Evolutionary conservation across 1,140 invertebrate species (phyloP).

Genomic region (Drosophila truncata): DNA sequence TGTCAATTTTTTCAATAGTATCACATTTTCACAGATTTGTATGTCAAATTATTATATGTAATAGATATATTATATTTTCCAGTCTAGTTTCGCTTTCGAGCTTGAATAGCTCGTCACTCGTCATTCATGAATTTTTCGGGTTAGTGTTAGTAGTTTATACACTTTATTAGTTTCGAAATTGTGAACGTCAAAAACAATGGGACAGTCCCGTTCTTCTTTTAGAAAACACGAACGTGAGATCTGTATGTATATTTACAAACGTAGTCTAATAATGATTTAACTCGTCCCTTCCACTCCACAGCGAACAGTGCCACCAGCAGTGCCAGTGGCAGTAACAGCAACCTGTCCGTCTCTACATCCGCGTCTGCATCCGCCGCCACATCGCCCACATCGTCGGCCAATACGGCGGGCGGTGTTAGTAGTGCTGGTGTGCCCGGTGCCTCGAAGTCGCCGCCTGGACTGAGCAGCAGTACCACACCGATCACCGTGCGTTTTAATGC

Average conservation of each 20-base stretch:
- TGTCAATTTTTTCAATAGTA: neutral
- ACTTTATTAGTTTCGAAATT: slow-evolving; percentile 20
- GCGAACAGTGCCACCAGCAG: slow-evolving; percentile 65
- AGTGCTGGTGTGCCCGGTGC: slow-evolving; percentile 6
- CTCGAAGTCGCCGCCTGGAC: slow-evolving; percentile 65
- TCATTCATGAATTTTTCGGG: slow-evolving; percentile 7
- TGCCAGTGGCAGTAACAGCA: slow-evolving; percentile 73
- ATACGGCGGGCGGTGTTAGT: slow-evolving; percentile 4
- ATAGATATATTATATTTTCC: neutral
- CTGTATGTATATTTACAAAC: neutral
- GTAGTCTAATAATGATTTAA: neutral
- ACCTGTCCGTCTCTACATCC: slow-evolving; percentile 63
- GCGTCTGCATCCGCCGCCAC: slow-evolving; percentile 61
- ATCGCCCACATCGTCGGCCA: slow-evolving; percentile 64
- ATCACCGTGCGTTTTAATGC: slow-evolving; percentile 83
- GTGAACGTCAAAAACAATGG: slow-evolving; percentile 8
- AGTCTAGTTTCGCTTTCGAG: slow-evolving; percentile 3
- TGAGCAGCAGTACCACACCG: slow-evolving; percentile 69
- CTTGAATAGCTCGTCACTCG: slow-evolving; percentile 6
- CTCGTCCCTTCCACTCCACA: neutral
- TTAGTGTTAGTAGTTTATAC: slow-evolving; percentile 9
- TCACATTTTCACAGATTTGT: neutral
- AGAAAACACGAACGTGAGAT: slow-evolving; percentile 1
- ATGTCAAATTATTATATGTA: neutral
- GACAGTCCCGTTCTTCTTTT: slow-evolving; percentile 9